Evolutionary conservation across 2,797 vertebrate species (phyloP), one percentile per base, ranked within the genome.

Genomic region (Parambassis ranga): DNA sequence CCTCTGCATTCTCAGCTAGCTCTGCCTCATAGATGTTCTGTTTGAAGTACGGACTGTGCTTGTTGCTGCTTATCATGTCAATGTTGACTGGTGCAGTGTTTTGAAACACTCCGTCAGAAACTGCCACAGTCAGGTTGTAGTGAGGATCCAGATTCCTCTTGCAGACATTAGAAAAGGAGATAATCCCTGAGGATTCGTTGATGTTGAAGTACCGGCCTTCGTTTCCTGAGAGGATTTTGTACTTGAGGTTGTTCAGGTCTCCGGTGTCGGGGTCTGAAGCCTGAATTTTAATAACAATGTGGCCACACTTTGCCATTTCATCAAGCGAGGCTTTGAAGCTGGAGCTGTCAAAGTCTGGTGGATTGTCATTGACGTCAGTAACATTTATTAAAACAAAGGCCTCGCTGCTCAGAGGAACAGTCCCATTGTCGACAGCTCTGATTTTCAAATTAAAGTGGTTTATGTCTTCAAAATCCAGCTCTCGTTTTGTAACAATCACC

Each of bases 61-160:
- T 95, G 87, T 99, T 99, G 77, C 89, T 94, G 39, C 94, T 94
- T 18, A 95, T 96, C 84, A 97, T 96, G 49, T 96, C 96, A 14
- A 99, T 97, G 37, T 94, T 96, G 10, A 99, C 96, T 0, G 96
- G 96, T n/a, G 96, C 96, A 0, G 93, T 95, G 50, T 94, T 94
- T 83, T 93, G 94, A 81, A 98, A 99, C 24, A 98, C 94, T 0
- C 97, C 96, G 15, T 99, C 98, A 0, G 98, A 97, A 71, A 97
- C 98, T 1, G 96, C 94, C 49, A 99, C 94, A 0, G 94, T 94
- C 65, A 99, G 90, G 62, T 81, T 94, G 49, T 98, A 99, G 81
- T 91, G 94, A 2, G 95, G 88, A 16, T 96, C 92, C 71, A 96
- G 71, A 46, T 95, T 94, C 81, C 91, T 96, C 84, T 93, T 94